Conservation (phyloP, 2,888 invertebrate genomes). For the Drosophila phalerata region DNA sequence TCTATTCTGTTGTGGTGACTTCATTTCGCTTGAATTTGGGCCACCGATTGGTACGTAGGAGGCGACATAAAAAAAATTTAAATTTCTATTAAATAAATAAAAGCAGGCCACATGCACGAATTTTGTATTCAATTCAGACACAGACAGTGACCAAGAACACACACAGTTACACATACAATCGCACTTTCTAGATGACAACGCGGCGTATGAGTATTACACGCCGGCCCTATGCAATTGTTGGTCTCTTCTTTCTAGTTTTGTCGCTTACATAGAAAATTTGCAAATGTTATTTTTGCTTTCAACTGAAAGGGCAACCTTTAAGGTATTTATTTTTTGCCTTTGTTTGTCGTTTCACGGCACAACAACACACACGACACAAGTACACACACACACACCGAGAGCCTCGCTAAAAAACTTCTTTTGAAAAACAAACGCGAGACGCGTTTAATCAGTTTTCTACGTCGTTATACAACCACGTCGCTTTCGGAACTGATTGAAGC, state of each 20-base stretch:
- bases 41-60: conserved; percentile 41
- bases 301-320: conserved; percentile 44
- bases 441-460: conserved; percentile 53
- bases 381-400: conserved; percentile 24
- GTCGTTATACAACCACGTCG: conserved; percentile 85
- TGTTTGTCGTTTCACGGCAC: conserved; percentile 42
- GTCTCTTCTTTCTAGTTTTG: conserved; percentile 14
- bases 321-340: conserved; percentile 39
- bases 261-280: conserved; percentile 49
- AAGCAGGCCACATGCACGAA: conserved; percentile 62
- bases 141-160: conserved; percentile 29
- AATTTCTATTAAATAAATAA: conserved; percentile 76
- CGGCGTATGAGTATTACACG: conserved; percentile 57
- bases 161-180: conserved; percentile 52
- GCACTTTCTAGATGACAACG: conserved; percentile 62
- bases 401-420: conserved; percentile 38
- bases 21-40: conserved; percentile 57
- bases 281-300: conserved; percentile 22
- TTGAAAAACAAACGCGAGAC: conserved; percentile 34
- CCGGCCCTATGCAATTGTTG: conserved; percentile 41
- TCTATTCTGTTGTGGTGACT: conserved; percentile 40
- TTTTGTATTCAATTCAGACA: conserved; percentile 52
- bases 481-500: conserved; percentile 72
- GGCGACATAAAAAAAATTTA: conserved; percentile 49
- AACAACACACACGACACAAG: conserved; percentile 27